Base-by-base conservation (phyloP, 1,140 invertebrate species). In the Sitophilus oryzae region DNA sequence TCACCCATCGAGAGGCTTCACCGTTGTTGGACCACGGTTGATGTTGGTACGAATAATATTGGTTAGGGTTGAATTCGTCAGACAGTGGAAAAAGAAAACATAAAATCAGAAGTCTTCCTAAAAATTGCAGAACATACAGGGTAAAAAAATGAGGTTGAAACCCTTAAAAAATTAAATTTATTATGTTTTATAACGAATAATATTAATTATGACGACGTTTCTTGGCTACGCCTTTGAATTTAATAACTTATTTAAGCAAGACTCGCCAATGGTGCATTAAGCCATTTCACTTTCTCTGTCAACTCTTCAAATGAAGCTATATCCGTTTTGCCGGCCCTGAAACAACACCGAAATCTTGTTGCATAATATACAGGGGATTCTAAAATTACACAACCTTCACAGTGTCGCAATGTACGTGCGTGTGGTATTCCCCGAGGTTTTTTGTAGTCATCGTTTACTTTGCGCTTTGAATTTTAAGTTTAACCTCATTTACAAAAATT, bases 51-150 rank as follows among this genome's bases (percentile, higher is more conserved):
- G 42, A 25, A 16, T 58, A 59, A 60, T 63, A 65, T 11, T 62
- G 45, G 43, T 47, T 47, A 25, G 21, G 36, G 3, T 48, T 56
- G 30, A 44, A 58, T 38, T 59, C 43, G n/a, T 50, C 36, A 18
- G 61, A 50, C 9, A 59, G 38, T 42, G 49, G 56, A 46, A 62
- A 61, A 5, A 65, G 36, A 19, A 55, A 48, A 55, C 59, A 63
- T 8, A 65, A 37, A 42, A 60, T 52, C 5, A 60, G 53, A 45
- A 61, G 21, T 50, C 52, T 59, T 45, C 61, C 65, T 66, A 45
- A 48, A 60, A 58, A 52, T 52, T 15, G 14, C 21, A 38, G 10
- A 40, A 11, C n/a, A n/a, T n/a, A n/a, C n/a, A n/a, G n/a, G n/a
- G n/a, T n/a, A n/a, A n/a, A n/a, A n/a, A n/a, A n/a, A n/a, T n/a